Evolutionary conservation across 2,888 invertebrate genomes (phyloP), one percentile per base, ranked within the genome.

Genomic region (Eledone cirrhosa): DNA sequence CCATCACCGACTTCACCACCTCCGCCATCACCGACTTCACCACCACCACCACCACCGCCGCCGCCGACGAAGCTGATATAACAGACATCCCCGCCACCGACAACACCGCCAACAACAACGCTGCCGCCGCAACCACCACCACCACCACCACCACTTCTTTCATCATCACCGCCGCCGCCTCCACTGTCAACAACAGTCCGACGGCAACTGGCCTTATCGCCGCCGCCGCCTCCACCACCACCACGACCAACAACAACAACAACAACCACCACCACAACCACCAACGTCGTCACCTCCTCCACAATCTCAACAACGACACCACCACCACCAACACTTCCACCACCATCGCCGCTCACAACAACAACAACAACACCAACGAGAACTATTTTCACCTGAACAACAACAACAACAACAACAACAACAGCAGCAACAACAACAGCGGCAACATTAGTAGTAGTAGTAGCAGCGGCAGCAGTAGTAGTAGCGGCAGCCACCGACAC

Each of bases 351-450:
- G 22, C 31, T 67, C 67, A 33, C 67, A 67, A 19, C 67, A 31
- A 67, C 67, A 47, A 75, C 31, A 48, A 75, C 8, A 48, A 33
- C 75, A 75, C 41, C 75, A 47, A 75, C 75, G 75, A 75, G 41
- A 75, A 48, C 47, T 33, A 27, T 33, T 75, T 47, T 33, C 24
- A 33, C 31, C 31, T 27, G 75, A 22, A 33, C 53, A 76, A 77
- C 69, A 77, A 76, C 63, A 77, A 76, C 48, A 59, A 27, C 53
- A 74, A 48, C 41, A 31, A 76, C 27, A 78, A 83, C 22, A 82
- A 81, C 11, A 82, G 82, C 77, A 79, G 78, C 33, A 85, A 83
- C 79, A 81, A 76, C 1, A 82, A 83, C 48, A 59, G 29, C 74
- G 65, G 48, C 75, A 53, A 78, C 63, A 41, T 33, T 41, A 41